Percentiles rank a stretch among this genome's conserved stretches.
phyloP scores from a whole-genome alignment of 2,113 vertebrate genomes.

The Ptyas mucosa region DNA sequence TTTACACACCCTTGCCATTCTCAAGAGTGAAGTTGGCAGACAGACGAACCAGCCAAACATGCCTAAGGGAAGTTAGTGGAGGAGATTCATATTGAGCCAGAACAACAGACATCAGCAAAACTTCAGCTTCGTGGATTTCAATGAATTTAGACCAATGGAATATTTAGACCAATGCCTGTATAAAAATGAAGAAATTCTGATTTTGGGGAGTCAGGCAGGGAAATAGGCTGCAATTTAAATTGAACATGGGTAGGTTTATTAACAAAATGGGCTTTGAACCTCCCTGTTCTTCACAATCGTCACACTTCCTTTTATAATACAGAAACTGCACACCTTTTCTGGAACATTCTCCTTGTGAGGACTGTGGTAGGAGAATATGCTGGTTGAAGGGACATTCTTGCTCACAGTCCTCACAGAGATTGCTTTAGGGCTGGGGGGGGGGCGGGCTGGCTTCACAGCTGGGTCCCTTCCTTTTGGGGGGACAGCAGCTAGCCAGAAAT shows the following conservation, averaged over 20 bases:
- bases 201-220: neutral
- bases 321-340: neutral
- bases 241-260: neutral
- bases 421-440: neutral
- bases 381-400: neutral
- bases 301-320: neutral
- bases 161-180: neutral
- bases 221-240: neutral
- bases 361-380: neutral
- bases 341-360: neutral
- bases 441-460: neutral
- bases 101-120: neutral
- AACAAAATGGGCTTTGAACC: neutral
- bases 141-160: neutral
- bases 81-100: neutral
- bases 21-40: neutral
- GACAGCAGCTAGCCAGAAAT: neutral
- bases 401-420: neutral
- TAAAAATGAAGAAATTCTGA: neutral
- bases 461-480: neutral
- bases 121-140: neutral
- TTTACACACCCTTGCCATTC: neutral
- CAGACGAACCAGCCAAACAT: neutral
- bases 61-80: neutral
- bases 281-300: neutral